These are phyloP conservation scores for Paramisgurnus dabryanus DNA, from an alignment of 2,113 vertebrate species.

Conservation along the genomic window DNA sequence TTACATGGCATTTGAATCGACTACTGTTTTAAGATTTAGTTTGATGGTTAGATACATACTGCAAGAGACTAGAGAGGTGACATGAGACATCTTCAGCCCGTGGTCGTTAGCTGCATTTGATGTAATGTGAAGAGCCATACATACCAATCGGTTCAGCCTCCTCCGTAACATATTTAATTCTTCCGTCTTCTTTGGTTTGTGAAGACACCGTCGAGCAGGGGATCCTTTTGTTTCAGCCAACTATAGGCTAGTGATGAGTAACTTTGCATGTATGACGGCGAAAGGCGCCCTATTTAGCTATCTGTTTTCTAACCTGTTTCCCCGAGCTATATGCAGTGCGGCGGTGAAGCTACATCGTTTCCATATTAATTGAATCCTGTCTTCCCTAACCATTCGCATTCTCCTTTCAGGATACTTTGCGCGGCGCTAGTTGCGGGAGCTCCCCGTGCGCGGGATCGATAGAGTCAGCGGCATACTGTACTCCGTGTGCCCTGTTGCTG, in stretches of 20 bases:
- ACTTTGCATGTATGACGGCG: conserved; percentile 74
- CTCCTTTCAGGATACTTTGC: conserved; percentile 62
- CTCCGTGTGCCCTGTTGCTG: conserved; percentile 73
- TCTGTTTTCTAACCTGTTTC: conserved; percentile 68
- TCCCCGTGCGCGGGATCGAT: conserved; percentile 55
- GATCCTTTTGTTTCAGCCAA: conserved; percentile 60
- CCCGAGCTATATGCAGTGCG: conserved; percentile 66
- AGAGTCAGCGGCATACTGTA: conserved; percentile 66
- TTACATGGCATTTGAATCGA: not conserved
- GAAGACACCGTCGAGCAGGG: conserved; percentile 58
- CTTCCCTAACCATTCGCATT: conserved; percentile 74
- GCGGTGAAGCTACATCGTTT: conserved; percentile 74
- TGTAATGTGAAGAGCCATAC: conserved; percentile 50
- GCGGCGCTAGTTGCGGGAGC: conserved; percentile 62
- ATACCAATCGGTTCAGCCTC: conserved; percentile 73
- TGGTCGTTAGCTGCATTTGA: not conserved
- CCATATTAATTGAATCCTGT: conserved; percentile 66
- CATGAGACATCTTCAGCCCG: not conserved
- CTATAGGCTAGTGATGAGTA: conserved; percentile 62
- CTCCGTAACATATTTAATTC: conserved; percentile 73
- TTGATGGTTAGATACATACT: not conserved
- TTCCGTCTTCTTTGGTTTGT: conserved; percentile 53
- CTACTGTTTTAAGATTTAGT: not conserved
- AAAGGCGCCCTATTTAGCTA: conserved; percentile 66
- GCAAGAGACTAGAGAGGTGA: not conserved